These are phyloP conservation scores for Torymus texanus DNA, from an alignment of 2,888 invertebrate genomes.

Conservation along the genomic window DNA sequence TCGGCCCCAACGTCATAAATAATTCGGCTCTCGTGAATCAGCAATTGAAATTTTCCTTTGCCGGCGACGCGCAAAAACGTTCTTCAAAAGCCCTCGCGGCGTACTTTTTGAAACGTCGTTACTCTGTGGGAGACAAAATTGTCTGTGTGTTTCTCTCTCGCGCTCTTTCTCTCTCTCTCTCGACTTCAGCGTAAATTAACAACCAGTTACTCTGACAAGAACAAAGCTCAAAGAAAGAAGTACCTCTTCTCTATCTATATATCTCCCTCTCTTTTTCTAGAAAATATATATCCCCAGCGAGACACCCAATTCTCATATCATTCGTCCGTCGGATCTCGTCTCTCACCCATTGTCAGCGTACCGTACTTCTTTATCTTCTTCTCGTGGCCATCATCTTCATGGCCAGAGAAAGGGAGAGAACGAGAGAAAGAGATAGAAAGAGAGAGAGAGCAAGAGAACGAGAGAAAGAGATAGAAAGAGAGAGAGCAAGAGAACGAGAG, in stretches of 20 bases:
- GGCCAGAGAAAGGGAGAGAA: not conserved
- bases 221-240: not conserved
- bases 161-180: no score
- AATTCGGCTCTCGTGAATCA: no score
- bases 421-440: no score
- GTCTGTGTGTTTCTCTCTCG: no score
- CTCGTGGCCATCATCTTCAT: slow-evolving; percentile 25
- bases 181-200: slow-evolving; percentile 1
- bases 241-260: no score
- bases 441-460: not conserved
- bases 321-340: not conserved
- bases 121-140: no score
- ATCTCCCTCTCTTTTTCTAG: no score
- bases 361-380: slow-evolving; percentile 26
- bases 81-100: no score
- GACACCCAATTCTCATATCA: slow-evolving; percentile 36
- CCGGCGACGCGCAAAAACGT: no score
- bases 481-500: slow-evolving; percentile 53
- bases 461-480: not conserved
- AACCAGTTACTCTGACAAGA: not conserved
- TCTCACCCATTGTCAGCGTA: not conserved
- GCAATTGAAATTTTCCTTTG: no score
- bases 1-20: no score
- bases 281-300: slow-evolving; percentile 15
- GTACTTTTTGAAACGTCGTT: no score